phyloP scores from a whole-genome alignment of 2,888 invertebrate genomes.

The Agriopis leucophaearia region DNA sequence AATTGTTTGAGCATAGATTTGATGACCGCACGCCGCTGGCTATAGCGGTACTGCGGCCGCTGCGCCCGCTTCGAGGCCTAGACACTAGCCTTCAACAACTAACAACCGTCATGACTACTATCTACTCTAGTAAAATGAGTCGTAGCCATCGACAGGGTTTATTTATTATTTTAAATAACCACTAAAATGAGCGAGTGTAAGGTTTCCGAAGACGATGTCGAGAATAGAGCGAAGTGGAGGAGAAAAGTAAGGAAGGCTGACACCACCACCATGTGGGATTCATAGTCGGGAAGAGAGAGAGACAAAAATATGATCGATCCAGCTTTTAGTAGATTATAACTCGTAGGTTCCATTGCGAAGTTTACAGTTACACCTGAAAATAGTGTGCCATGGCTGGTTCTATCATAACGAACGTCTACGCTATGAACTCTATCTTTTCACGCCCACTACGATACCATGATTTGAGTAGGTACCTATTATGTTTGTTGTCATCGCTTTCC shows the following conservation, averaged over 20 bases:
- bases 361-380: not conserved
- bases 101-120: not conserved
- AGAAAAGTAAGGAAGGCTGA: no score
- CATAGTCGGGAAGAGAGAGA: no score
- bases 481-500: not conserved
- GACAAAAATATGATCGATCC: no score
- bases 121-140: not conserved
- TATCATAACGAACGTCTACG: not conserved
- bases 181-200: no score
- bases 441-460: not conserved
- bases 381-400: not conserved
- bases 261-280: no score
- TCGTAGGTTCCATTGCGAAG: not conserved
- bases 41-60: constrained; percentile 15
- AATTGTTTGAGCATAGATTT: constrained; percentile 22
- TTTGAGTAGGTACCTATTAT: not conserved
- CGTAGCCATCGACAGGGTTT: not conserved
- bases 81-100: not conserved
- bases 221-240: no score
- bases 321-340: no score
- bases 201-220: no score
- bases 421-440: no score
- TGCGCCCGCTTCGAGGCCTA: not conserved
- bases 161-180: not conserved
- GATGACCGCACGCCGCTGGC: constrained; percentile 11